Base-by-base conservation (phyloP, 2,113 vertebrate species). In the Lepus timidus region DNA sequence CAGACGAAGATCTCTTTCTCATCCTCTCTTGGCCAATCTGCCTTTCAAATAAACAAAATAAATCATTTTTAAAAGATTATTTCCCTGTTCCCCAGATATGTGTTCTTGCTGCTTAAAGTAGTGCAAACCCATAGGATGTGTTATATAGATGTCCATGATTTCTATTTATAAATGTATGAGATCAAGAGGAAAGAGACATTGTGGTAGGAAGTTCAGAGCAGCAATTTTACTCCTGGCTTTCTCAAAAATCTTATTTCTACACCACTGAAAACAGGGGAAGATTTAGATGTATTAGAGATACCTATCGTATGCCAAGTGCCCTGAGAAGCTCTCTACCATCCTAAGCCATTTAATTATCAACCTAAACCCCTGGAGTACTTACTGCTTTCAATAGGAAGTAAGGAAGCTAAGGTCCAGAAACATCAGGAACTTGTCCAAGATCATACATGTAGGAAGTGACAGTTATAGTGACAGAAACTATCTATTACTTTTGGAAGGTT, bases 211-310 rank as follows among this genome's bases (percentile, higher is more conserved):
- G 33, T 92, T 93, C 85, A 85, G 8, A 91, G 55, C 23, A 51
- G 76, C 58, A 29, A 23, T 93, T 89, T 94, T 83, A 86, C 27
- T 76, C 44, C 83, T 86, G 9, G 16, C 31, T 84, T 91, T 71
- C 78, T 95, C 39, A 86, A 2, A 86, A 88, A 62, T 92, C 49
- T 36, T 90, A 84, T 74, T 74, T 73, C 39, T 76, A 64, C n/a
- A 23, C 29, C 55, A 73, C 75, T 82, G 9, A 96, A 78, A 93
- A 75, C 4, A 78, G 11, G 9, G 6, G 44, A 68, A 96, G 19
- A 93, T 44, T 76, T 61, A 58, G 25, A 74, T 85, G 3, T 36
- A 73, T 8, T 61, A 79, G 85, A 20, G 3, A 4, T 49, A 62
- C 12, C 9, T 85, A 55, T 20, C 33, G 27, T 58, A 36, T 92